phyloP scores from a whole-genome alignment of 2,888 invertebrate species.

The Agrotis ipsilon region DNA sequence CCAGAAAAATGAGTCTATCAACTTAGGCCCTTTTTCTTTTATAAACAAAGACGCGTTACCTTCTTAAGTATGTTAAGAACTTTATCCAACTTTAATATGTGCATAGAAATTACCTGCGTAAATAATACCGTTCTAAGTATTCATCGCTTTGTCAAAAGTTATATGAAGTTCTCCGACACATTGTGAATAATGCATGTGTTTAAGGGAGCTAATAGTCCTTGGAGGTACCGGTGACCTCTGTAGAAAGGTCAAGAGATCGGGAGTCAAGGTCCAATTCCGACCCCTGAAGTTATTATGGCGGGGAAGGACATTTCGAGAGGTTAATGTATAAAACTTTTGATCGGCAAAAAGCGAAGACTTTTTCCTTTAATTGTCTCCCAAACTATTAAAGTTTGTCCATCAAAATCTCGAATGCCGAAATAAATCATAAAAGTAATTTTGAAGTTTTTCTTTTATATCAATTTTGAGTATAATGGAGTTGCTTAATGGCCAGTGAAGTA shows the following conservation, averaged over 20 bases:
- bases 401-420: slow-evolving; percentile 13
- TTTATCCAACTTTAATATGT: slow-evolving; percentile 35
- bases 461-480: slow-evolving; percentile 6
- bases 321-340: slow-evolving; percentile 14
- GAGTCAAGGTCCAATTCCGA: slow-evolving; percentile 23
- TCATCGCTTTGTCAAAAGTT: slow-evolving; percentile 54
- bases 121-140: slow-evolving; percentile 42
- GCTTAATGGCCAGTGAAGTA: slow-evolving; percentile 1
- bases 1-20: neutral
- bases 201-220: slow-evolving; percentile 44
- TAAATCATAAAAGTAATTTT: slow-evolving; percentile 39
- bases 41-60: neutral
- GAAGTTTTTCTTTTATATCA: neutral
- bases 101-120: slow-evolving; percentile 38
- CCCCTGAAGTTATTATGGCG: slow-evolving; percentile 24
- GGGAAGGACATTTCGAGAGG: neutral
- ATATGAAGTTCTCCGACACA: slow-evolving; percentile 52
- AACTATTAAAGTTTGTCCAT: slow-evolving; percentile 42
- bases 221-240: slow-evolving; percentile 29
- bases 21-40: neutral
- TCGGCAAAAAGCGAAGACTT: neutral
- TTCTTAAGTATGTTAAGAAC: slow-evolving; percentile 32
- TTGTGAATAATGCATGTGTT: slow-evolving; percentile 55
- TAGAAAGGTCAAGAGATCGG: slow-evolving; percentile 27
- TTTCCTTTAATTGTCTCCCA: slow-evolving; percentile 22